A percentile compares a stretch with the other conserved stretches of the same genome.
phyloP scores from a whole-genome alignment of 2,797 vertebrate genomes.

The Malacoctenus gilli region DNA sequence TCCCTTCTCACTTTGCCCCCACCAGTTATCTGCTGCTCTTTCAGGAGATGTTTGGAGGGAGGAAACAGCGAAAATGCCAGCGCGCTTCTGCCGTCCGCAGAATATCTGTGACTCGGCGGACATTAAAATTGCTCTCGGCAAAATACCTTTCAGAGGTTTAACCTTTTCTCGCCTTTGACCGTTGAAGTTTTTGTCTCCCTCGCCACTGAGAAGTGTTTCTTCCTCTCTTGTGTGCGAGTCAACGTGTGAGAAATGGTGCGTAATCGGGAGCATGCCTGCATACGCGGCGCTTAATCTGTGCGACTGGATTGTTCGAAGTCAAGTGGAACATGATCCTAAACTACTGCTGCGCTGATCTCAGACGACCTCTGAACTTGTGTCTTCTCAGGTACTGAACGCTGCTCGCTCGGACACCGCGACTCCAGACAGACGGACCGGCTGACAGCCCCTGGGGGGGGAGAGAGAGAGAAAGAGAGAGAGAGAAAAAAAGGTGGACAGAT shows the following conservation, averaged over 20 bases:
- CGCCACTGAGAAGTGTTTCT: constrained; percentile 21
- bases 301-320: constrained; percentile 1
- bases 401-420: constrained; percentile 41
- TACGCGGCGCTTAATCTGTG: too few relatives aligned
- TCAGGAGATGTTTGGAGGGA: constrained; percentile 11
- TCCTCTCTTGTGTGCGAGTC: neutral
- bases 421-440: constrained; percentile 35
- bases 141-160: constrained; percentile 35
- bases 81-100: constrained; percentile 21
- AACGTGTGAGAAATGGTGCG: too few relatives aligned
- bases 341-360: constrained; percentile 16
- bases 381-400: constrained; percentile 65
- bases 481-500: constrained; percentile 18
- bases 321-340: constrained; percentile 40
- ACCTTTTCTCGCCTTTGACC: constrained; percentile 13
- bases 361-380: constrained; percentile 48
- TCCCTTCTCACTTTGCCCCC: too few relatives aligned
- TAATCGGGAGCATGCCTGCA: neutral
- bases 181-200: neutral
- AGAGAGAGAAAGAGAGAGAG: constrained; percentile 7
- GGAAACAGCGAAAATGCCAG: constrained; percentile 7
- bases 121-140: constrained; percentile 65
- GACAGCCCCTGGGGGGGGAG: constrained; percentile 23
- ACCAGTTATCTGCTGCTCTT: too few relatives aligned
- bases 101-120: constrained; percentile 24